Base-by-base conservation (phyloP, 2,888 invertebrate genomes). In the Rhagophthalmus giganteus region DNA sequence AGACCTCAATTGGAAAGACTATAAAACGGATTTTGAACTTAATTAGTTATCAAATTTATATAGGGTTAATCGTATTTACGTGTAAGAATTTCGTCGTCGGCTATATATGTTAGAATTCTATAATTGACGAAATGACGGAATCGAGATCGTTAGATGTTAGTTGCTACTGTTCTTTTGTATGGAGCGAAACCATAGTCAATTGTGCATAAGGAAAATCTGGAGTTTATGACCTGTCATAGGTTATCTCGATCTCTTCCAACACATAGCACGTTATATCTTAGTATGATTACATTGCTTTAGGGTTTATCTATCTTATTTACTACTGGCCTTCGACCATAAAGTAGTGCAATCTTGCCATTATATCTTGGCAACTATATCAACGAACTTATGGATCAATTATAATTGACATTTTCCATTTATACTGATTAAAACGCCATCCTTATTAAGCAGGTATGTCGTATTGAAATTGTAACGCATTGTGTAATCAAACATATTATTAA, bases 301-400 rank as follows among this genome's bases (percentile, higher is more conserved):
- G 35, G 14, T 24, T 40, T 40, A 41, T 49, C 49, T 49, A 41
- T 31, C 30, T 41, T 35, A 41, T 49, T 49, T 41, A 40, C 44
- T 34, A 28, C 34, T 35, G 34, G 34, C 15, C 28, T 20, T n/a
- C 14, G 28, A 25, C 38, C 37, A 38, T 42, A 42, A 42, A 41
- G 14, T 15, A 24, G 11, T 35, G 12, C 33, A 37, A 53, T 53
- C 47, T 53, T 15, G 30, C 41, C 10, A 20, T 40, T 35, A 34
- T 13, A 48, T 53, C 53, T 47, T 53, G 33, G 47, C 31, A 42
- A 42, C 47, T 46, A 40, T 46, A 45, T 51, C 16, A 13, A 16
- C 11, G 16, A 26, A 31, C 37, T 42, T 44, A 50, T 16, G 42
- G 49, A 24, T 50, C 35, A 50, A 50, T 50, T 50, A 50, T 44